Evolutionary conservation across 2,888 invertebrate species (phyloP).

Genomic region (Caenorhabditis sinica): DNA sequence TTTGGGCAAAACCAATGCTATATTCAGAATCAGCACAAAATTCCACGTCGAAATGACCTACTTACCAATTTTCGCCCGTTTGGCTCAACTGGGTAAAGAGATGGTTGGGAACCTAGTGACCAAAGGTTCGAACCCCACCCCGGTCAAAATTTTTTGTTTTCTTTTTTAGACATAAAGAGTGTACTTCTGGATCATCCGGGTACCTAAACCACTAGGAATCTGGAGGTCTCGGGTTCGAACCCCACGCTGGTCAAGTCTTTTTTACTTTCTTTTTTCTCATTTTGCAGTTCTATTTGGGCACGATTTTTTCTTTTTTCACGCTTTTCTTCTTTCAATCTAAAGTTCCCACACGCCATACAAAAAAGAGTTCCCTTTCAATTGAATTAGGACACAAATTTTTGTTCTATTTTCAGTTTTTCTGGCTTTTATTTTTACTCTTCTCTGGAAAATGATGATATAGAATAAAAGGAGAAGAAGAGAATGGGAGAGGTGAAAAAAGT

Average conservation of each 20-base stretch:
- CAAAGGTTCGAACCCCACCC: not conserved
- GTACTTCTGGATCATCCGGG: not conserved
- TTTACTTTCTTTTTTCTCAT: not conserved
- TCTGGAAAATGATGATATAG: too few relatives aligned
- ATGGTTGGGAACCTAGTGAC: not conserved
- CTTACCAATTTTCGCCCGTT: not conserved
- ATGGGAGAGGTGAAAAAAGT: conserved; percentile 8
- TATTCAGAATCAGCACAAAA: conserved; percentile 3
- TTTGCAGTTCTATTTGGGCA: too few relatives aligned
- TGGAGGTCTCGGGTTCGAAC: not conserved
- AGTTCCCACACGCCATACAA: too few relatives aligned
- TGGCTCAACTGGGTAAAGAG: not conserved
- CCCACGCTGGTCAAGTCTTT: not conserved
- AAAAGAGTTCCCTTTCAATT: too few relatives aligned
- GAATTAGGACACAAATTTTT: too few relatives aligned
- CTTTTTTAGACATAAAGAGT: not conserved
- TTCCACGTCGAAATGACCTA: not conserved
- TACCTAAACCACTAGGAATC: not conserved
- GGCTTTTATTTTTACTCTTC: too few relatives aligned
- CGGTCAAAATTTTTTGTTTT: not conserved
- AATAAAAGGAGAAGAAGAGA: too few relatives aligned
- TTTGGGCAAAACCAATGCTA: not conserved
- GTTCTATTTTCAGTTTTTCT: too few relatives aligned
- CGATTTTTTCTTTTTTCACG: too few relatives aligned
- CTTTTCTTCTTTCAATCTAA: too few relatives aligned